Base-by-base conservation (phyloP, 1,140 invertebrate species). In the Pseudoatta argentina region DNA sequence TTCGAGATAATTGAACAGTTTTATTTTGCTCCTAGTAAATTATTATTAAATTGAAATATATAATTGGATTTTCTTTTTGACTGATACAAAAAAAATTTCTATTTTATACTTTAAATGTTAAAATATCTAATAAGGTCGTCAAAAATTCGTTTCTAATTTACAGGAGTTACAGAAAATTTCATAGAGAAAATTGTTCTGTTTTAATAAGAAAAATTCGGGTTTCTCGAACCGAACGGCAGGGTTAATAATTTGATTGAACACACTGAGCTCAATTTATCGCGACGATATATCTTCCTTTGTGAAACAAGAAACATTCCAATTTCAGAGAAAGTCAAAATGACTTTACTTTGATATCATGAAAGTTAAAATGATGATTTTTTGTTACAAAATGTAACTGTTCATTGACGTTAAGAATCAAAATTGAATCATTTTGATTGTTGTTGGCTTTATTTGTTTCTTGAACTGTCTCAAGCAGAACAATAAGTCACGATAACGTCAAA, bases 221-320 rank as follows among this genome's bases (percentile, higher is more conserved):
- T 30, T 34, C 21, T 64, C 27, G 27, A 30, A 10, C 16, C 16
- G 27, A 64, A 64, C 61, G 8, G 61, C 16, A 64, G 61, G 16
- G 5, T 64, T 30, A 64, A 64, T 64, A 30, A 64, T 34, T 64
- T 64, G 34, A 64, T 64, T 64, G 61, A 64, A 4, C 21, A 27
- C 27, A 64, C 34, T 64, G 27, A 30, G 16, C 8, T 64, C 61
- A 64, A 64, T 64, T 64, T 64, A 64, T 64, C 6, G 27, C 61
- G 0, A 7, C 16, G 2, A 64, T 30, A 64, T 34, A 61, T 61
- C 59, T 27, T 61, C 3, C 2, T 64, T 34, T 34, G 16, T 64
- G 27, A 64, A 64, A 30, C 61, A 44, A 44, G 39, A 10, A 44
- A 44, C 8, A 44, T 0, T 2, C 0, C 8, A 44, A 10, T 10